These are phyloP conservation scores for Echinometra lucunter DNA, from an alignment of 53 echinoderm and acorn worm genomes.

Conservation along the genomic window DNA sequence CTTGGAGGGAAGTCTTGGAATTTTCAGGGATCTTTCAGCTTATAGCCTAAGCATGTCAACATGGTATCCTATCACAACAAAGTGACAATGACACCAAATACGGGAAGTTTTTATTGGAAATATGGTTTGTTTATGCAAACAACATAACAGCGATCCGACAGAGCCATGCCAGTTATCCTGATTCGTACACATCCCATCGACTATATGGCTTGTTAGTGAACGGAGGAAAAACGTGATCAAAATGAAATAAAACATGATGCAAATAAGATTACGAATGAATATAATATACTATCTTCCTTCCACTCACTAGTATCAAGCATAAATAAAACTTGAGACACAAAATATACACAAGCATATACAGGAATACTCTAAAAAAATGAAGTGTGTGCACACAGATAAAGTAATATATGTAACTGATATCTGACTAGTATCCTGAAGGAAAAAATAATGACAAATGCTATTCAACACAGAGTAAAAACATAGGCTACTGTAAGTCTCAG, in stretches of 20 bases:
- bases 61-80: too few species aligned
- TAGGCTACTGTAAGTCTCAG: neutral
- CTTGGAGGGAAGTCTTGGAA: too few species aligned
- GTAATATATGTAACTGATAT: neutral
- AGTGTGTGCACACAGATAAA: slow-evolving; percentile 26
- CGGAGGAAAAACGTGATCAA: neutral
- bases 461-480: neutral
- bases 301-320: slow-evolving; percentile 52
- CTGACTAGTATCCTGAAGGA: neutral
- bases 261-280: slow-evolving; percentile 12
- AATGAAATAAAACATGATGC: slow-evolving; percentile 30
- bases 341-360: slow-evolving; percentile 55
- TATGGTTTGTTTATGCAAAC: too few species aligned
- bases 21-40: too few species aligned
- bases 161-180: neutral
- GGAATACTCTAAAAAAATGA: slow-evolving; percentile 49
- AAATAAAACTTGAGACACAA: slow-evolving; percentile 54
- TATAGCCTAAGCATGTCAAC: too few species aligned
- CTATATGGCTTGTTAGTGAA: neutral
- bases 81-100: neutral
- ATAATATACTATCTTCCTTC: slow-evolving; percentile 46
- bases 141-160: too few species aligned
- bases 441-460: neutral
- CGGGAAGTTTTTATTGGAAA: neutral
- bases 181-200: neutral